Evolutionary conservation across 1,140 invertebrate genomes (phyloP), one percentile per base, ranked within the genome.

Genomic region (Sitodiplosis mosellana): DNA sequence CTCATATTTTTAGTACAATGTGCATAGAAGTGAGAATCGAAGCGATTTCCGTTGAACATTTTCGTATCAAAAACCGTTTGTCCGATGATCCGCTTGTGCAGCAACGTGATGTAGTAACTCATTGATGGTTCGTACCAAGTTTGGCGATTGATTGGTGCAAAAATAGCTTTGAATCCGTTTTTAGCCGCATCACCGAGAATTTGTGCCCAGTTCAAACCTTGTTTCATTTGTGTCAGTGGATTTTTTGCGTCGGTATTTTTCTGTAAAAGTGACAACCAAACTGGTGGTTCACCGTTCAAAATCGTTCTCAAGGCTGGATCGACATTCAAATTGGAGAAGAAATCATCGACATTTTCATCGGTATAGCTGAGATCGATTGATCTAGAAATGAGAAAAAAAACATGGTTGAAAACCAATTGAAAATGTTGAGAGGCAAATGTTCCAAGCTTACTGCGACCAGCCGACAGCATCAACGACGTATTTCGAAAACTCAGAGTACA

Each of bases 41-140:
- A 21, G 57, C 56, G 14, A 20, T 47, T 18, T 14, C 33, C 11
- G 61, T 48, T 0, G 59, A 59, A 5, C 55, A 46, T 1, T 61
- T 57, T 0, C 57, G 58, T 36, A 17, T 47, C 46, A 41, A 63
- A 63, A 0, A 63, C 61, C 1, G 58, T 45, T 1, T 59, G 59
- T 5, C 61, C 61, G 61, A 63, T 63, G 1, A 63, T 55, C 50
- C 60, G 59, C 42, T 63, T 63, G 33, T 63, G 63, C 6, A 63
- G 10, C 0, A 54, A 53, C 2, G 59, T 60, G 19, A 60, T 54
- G 47, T 56, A 63, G 33, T 59, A 54, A 34, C 58, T 56, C 12
- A 53, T 57, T 37, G 53, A 59, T 38, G 61, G 58, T 0, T 47
- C 38, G 42, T 59, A 51, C 4, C 60, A 58, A 21, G 63, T 61